phyloP scores from a whole-genome alignment of 1,140 invertebrate genomes.

The Lasioglossum baleicum region DNA sequence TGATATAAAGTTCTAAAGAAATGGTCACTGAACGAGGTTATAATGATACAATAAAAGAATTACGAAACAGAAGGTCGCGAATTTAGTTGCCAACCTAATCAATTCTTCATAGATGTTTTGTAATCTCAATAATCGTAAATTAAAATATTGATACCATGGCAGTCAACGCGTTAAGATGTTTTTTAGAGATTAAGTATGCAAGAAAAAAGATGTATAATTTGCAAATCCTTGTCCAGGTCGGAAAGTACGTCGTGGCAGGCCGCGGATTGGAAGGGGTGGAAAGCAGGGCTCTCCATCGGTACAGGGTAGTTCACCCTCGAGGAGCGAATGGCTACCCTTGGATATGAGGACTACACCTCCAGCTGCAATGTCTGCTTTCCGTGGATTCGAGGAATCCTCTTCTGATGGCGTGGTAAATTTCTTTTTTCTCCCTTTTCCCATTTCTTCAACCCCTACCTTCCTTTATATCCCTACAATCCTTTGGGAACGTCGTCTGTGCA shows the following conservation, averaged over 20 bases:
- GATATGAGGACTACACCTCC: constrained; percentile 79
- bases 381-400: constrained; percentile 75
- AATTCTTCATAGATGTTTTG: too few relatives aligned
- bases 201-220: background rate
- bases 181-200: too few relatives aligned
- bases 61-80: too few relatives aligned
- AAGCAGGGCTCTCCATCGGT: constrained; percentile 71
- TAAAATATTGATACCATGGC: too few relatives aligned
- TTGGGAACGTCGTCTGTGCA: too few relatives aligned
- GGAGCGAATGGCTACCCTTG: constrained; percentile 75
- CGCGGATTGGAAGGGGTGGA: constrained; percentile 76
- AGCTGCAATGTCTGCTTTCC: constrained; percentile 73
- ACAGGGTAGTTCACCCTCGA: constrained; percentile 74
- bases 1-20: too few relatives aligned
- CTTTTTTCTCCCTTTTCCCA: background rate
- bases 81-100: too few relatives aligned
- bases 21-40: too few relatives aligned
- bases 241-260: constrained; percentile 77
- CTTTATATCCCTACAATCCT: background rate
- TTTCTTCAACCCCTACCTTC: background rate
- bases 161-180: too few relatives aligned
- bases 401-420: constrained; percentile 76
- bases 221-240: constrained; percentile 58
- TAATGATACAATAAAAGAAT: too few relatives aligned
- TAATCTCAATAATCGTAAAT: too few relatives aligned